These are phyloP conservation scores for Tokudaia tokunoshimensis DNA, from an alignment of 2,797 vertebrate genomes.

Conservation along the genomic window DNA sequence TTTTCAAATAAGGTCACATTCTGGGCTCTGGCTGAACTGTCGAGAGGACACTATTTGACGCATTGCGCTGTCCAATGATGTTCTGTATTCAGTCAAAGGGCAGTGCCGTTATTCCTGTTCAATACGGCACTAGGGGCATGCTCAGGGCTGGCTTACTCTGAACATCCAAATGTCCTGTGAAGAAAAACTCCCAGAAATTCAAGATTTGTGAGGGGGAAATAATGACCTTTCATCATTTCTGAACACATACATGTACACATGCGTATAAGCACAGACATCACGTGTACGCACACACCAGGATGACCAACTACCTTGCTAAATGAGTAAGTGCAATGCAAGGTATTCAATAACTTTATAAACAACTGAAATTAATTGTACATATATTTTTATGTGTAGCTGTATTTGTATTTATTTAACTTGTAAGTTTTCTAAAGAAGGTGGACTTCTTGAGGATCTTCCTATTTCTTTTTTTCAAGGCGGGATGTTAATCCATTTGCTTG, in stretches of 20 bases:
- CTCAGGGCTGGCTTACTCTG: background rate
- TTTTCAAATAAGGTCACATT: background rate
- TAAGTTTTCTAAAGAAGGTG: conserved; percentile 33
- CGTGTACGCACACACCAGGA: background rate
- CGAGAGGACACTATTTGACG: background rate
- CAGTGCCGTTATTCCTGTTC: background rate
- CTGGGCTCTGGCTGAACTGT: background rate
- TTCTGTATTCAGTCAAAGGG: background rate
- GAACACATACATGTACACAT: background rate
- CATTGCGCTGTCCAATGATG: rapidly evolving
- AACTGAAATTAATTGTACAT: background rate
- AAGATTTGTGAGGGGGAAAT: background rate
- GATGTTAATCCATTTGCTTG: background rate
- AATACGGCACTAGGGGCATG: background rate
- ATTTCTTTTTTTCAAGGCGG: conserved; percentile 33
- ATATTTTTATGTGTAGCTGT: background rate
- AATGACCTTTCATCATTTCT: background rate
- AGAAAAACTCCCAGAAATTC: background rate
- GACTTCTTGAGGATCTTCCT: background rate
- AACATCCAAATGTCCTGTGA: background rate
- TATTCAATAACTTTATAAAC: background rate
- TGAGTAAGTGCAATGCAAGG: background rate
- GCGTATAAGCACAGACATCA: background rate
- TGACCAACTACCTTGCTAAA: background rate
- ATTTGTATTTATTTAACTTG: conserved; percentile 12